These are phyloP conservation scores for Tortrix viridana DNA, from an alignment of 2,888 invertebrate species.

Conservation along the genomic window DNA sequence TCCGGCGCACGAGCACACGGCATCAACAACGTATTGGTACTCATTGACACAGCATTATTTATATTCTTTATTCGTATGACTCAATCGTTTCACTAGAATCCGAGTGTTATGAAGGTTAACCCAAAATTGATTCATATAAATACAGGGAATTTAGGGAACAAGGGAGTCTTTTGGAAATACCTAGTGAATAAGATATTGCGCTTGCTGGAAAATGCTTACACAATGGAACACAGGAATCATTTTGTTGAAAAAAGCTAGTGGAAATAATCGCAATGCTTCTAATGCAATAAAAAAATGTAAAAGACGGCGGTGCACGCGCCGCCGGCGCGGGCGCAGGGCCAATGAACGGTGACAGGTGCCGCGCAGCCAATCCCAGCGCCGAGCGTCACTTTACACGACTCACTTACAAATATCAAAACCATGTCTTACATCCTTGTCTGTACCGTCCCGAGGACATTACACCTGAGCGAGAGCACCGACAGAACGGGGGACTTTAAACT, in stretches of 20 bases:
- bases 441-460: constrained; percentile 32
- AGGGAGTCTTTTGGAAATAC: constrained; percentile 1
- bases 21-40: not conserved
- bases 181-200: not conserved
- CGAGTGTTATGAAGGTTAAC: not conserved
- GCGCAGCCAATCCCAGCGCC: constrained; percentile 63
- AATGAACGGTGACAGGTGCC: constrained; percentile 78
- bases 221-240: constrained; percentile 22
- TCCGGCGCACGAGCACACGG: constrained; percentile 13
- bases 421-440: constrained; percentile 60
- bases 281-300: constrained; percentile 49
- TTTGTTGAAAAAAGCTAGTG: constrained; percentile 38
- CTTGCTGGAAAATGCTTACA: constrained; percentile 11
- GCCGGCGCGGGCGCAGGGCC: constrained; percentile 63
- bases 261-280: constrained; percentile 51
- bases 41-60: not conserved
- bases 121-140: constrained; percentile 10
- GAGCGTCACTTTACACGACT: constrained; percentile 61
- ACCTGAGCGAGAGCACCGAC: constrained; percentile 44
- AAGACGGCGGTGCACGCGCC: constrained; percentile 67
- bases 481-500: constrained; percentile 45
- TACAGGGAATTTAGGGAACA: constrained; percentile 3
- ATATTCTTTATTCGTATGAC: not conserved
- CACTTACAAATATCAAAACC: constrained; percentile 61
- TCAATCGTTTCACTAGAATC: constrained; percentile 13